phyloP scores from a whole-genome alignment of 2,797 vertebrate genomes.

The Echiichthys vipera region DNA sequence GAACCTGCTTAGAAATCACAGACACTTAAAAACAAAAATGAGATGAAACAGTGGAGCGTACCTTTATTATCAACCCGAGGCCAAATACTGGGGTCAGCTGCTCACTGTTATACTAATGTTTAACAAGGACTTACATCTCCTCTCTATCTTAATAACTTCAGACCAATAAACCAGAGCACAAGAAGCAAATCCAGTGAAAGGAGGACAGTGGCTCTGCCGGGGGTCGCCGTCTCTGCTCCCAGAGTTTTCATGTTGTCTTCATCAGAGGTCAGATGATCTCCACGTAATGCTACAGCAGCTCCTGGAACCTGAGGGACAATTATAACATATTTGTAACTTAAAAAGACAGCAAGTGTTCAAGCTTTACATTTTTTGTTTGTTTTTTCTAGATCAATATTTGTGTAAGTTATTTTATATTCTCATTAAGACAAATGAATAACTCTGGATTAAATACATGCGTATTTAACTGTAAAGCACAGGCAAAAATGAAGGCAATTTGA shows the following conservation, averaged over 20 bases:
- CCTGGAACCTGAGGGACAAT: constrained; percentile 53
- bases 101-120: constrained; percentile 18
- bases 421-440: too few relatives aligned
- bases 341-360: background rate
- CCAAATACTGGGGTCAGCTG: constrained; percentile 9
- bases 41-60: background rate
- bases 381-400: background rate
- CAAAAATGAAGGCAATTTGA: too few relatives aligned
- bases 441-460: too few relatives aligned
- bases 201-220: constrained; percentile 29
- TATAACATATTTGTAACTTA: background rate
- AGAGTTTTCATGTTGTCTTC: constrained; percentile 36
- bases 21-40: constrained; percentile 13
- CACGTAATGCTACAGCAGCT: constrained; percentile 33
- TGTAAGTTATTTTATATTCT: too few relatives aligned
- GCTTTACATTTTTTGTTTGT: background rate
- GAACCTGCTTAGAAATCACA: constrained; percentile 10
- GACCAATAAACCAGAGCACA: constrained; percentile 35
- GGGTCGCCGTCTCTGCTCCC: constrained; percentile 17
- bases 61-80: background rate
- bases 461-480: too few relatives aligned
- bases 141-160: constrained; percentile 24
- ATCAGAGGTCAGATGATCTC: constrained; percentile 37
- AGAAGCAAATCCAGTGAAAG: constrained; percentile 12
- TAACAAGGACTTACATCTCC: constrained; percentile 1